Evolutionary conservation across 2,113 vertebrate species (phyloP).

Genomic region (Arothron firmamentum): DNA sequence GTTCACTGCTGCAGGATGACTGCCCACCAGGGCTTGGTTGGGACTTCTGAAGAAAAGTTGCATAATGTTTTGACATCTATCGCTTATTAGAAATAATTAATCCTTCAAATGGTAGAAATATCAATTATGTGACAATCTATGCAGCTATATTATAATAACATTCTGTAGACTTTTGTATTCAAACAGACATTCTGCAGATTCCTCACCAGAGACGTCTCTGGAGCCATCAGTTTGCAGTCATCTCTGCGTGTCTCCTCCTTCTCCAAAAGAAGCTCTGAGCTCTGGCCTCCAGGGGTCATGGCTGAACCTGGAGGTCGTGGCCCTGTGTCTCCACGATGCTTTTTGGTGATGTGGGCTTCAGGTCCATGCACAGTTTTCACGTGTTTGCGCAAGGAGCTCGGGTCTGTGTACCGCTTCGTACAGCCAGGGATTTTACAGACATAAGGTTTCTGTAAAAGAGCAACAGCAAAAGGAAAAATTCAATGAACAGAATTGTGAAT

Average conservation of each 20-base stretch:
- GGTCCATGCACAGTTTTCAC: slow-evolving; percentile 96
- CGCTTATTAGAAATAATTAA: neutral
- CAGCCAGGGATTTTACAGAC: slow-evolving; percentile 96
- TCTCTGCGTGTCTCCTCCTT: slow-evolving; percentile 82
- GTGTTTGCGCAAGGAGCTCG: slow-evolving; percentile 92
- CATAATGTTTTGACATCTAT: neutral
- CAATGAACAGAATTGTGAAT: too few species aligned
- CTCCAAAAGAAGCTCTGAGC: slow-evolving; percentile 81
- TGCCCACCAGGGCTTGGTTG: slow-evolving; percentile 92
- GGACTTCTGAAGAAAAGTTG: slow-evolving; percentile 78
- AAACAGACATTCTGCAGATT: neutral
- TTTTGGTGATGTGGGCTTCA: slow-evolving; percentile 95
- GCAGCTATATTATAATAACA: too few species aligned
- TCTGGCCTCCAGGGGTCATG: slow-evolving; percentile 63
- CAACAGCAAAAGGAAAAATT: neutral
- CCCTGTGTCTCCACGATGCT: slow-evolving; percentile 86
- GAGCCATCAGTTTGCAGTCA: slow-evolving; percentile 84
- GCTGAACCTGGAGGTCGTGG: slow-evolving; percentile 68
- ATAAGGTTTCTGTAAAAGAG: slow-evolving; percentile 86
- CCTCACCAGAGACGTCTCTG: slow-evolving; percentile 83
- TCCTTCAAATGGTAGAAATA: neutral
- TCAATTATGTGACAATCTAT: neutral
- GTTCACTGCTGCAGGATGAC: slow-evolving; percentile 95
- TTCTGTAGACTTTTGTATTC: too few species aligned
- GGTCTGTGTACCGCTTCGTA: slow-evolving; percentile 96